Evolutionary conservation across 2,797 vertebrate species (phyloP), one percentile per base, ranked within the genome.

Genomic region (Gorsachius magnificus): DNA sequence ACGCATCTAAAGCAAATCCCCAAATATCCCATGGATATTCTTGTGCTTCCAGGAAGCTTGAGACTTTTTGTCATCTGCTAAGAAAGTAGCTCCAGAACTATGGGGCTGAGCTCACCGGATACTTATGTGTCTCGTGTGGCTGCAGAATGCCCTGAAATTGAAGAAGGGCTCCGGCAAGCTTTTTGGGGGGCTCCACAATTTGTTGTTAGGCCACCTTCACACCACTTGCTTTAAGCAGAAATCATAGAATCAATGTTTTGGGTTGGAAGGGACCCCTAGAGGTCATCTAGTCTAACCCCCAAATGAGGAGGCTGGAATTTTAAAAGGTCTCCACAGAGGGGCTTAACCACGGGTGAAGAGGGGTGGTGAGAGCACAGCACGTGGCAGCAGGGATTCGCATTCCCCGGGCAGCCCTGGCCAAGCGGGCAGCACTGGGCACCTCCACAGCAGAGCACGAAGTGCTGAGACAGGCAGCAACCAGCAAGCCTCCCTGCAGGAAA

Each of bases 401-500:
- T 13, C 17, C 17, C 41, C 2, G 1, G 36, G 63, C 60, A 78
- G 54, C 46, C 41, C 65, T 6, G 26, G 18, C 48, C 56, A 31
- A 22, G 22, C 1, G 0, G 13, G 69, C 81, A 79, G 54, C 53
- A 50, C 1, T 0, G 0, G 50, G 38, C 79, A 66, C 20, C 28
- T 51, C 68, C 76, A 38, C 19, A 19, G 77, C 35, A 61, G 53
- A 4, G 0, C 26, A 8, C 51, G 38, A 57, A 31, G 20, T 7
- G 38, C 68, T 9, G 57, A 65, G 29, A 43, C 20, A 54, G 21
- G n/a, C 50, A 38, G 77, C 8, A 20, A 61, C 33, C 6, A 0
- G 50, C 21, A 11, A 63, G 51, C 28, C 25, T 82, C 43, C 43
- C 51, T 54, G 56, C n/a, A 75, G 80, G 43, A 90, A 18, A 24